A percentile compares a stretch with the other conserved stretches of the same genome.
phyloP scores from a whole-genome alignment of 2,113 vertebrate species.

The Larimichthys crocea region DNA sequence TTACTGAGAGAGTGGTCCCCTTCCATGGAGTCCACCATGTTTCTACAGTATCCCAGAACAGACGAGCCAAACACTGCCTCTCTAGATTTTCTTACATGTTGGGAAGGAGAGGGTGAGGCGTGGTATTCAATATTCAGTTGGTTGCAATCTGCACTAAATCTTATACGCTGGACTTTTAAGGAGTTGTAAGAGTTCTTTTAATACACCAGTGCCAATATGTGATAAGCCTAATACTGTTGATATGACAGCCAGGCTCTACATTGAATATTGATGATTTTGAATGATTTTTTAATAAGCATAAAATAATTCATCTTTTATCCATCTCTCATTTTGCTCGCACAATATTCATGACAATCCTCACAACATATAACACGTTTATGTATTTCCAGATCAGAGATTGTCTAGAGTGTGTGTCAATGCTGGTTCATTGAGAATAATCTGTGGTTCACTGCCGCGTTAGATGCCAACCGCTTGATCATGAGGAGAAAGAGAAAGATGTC shows the following conservation, averaged over 20 bases:
- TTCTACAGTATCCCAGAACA: too few relatives aligned
- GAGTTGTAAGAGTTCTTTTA: background rate
- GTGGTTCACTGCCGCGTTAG: background rate
- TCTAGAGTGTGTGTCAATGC: background rate
- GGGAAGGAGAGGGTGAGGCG: too few relatives aligned
- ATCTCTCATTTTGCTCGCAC: background rate
- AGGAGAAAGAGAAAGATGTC: slow-evolving; percentile 15
- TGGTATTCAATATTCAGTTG: too few relatives aligned
- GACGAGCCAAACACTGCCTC: too few relatives aligned
- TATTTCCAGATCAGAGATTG: background rate
- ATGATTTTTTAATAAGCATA: background rate
- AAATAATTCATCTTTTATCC: background rate
- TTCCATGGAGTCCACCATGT: too few relatives aligned
- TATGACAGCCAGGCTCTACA: background rate
- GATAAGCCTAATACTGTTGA: background rate
- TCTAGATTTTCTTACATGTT: too few relatives aligned
- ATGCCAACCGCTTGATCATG: background rate
- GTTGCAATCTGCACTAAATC: too few relatives aligned
- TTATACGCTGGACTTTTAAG: too few relatives aligned
- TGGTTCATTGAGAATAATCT: too few relatives aligned
- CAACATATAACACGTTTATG: background rate
- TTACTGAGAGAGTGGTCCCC: too few relatives aligned
- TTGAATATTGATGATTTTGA: background rate
- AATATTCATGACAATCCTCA: background rate
- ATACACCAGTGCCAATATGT: background rate